phyloP scores from a whole-genome alignment of 2,888 invertebrate genomes.

The Dynastes hyllus region DNA sequence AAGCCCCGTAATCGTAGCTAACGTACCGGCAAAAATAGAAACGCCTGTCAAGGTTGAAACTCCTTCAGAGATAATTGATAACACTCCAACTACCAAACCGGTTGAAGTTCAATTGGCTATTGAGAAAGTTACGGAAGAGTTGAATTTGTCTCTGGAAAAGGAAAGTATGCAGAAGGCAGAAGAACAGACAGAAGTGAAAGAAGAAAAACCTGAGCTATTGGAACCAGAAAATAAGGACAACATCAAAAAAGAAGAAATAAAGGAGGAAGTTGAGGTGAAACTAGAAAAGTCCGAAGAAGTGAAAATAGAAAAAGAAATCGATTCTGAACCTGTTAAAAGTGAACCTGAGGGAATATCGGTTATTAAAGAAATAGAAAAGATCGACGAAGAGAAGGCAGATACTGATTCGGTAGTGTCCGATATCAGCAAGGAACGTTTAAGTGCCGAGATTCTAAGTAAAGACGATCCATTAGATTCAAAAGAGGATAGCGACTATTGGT shows the following conservation, averaged over 20 bases:
- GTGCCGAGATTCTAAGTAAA: slow-evolving; percentile 67
- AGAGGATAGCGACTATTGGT: slow-evolving; percentile 85
- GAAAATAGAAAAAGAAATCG: slow-evolving; percentile 56
- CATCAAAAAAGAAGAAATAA: slow-evolving; percentile 52
- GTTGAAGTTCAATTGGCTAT: slow-evolving; percentile 58
- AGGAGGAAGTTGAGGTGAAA: slow-evolving; percentile 60
- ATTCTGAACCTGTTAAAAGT: slow-evolving; percentile 57
- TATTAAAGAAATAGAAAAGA: slow-evolving; percentile 67
- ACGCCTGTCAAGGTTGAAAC: slow-evolving; percentile 51
- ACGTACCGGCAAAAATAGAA: slow-evolving; percentile 54
- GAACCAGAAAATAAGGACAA: slow-evolving; percentile 10
- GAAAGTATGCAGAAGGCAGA: slow-evolving; percentile 55
- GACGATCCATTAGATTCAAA: slow-evolving; percentile 74
- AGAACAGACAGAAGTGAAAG: slow-evolving; percentile 57
- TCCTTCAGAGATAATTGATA: slow-evolving; percentile 8
- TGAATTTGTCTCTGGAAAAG: slow-evolving; percentile 65
- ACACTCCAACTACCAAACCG: not conserved
- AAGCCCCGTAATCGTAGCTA: slow-evolving; percentile 71
- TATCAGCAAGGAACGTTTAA: slow-evolving; percentile 66
- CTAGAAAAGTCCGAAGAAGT: slow-evolving; percentile 59
- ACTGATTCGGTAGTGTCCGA: slow-evolving; percentile 67
- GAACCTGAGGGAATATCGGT: slow-evolving; percentile 63
- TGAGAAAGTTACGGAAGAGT: slow-evolving; percentile 66
- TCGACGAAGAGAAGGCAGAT: slow-evolving; percentile 67
- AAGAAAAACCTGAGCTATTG: slow-evolving; percentile 50